Evolutionary conservation across 2,888 invertebrate species (phyloP).

Genomic region (Thalpophila matura): DNA sequence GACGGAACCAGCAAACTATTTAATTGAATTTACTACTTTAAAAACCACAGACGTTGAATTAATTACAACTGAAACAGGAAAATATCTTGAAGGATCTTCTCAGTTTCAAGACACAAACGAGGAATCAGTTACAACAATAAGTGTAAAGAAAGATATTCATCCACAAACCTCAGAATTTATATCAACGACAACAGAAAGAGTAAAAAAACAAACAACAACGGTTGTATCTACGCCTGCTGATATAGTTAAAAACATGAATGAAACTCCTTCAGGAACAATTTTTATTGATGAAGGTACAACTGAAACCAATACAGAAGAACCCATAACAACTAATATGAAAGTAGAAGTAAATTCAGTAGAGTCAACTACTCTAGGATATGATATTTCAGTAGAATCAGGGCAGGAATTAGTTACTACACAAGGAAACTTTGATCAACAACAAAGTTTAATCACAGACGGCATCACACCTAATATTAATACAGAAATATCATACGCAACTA

Average conservation of each 20-base stretch:
- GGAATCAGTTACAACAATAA: slow-evolving; percentile 3
- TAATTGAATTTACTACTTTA: slow-evolving; percentile 10
- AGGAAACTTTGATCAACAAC: neutral
- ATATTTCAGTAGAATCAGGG: neutral
- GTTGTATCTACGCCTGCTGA: neutral
- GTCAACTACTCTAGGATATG: slow-evolving; percentile 1
- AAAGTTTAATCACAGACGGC: neutral
- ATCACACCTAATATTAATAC: neutral
- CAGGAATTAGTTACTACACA: neutral
- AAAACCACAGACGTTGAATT: slow-evolving; percentile 8
- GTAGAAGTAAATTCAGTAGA: slow-evolving; percentile 14
- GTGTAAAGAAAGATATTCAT: neutral
- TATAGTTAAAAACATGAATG: neutral
- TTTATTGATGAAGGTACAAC: neutral
- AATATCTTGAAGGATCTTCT: neutral
- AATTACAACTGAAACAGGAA: neutral
- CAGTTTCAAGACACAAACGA: neutral
- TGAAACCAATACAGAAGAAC: neutral
- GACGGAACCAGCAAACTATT: slow-evolving; percentile 17
- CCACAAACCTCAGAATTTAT: neutral
- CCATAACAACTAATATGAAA: neutral
- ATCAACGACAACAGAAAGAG: slow-evolving; percentile 18
- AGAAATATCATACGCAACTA: slow-evolving; percentile 1
- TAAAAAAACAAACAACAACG: slow-evolving; percentile 13
- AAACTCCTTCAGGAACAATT: neutral